Base-by-base conservation (phyloP, 1,140 invertebrate genomes). In the Macrobrachium rosenbergii region DNA sequence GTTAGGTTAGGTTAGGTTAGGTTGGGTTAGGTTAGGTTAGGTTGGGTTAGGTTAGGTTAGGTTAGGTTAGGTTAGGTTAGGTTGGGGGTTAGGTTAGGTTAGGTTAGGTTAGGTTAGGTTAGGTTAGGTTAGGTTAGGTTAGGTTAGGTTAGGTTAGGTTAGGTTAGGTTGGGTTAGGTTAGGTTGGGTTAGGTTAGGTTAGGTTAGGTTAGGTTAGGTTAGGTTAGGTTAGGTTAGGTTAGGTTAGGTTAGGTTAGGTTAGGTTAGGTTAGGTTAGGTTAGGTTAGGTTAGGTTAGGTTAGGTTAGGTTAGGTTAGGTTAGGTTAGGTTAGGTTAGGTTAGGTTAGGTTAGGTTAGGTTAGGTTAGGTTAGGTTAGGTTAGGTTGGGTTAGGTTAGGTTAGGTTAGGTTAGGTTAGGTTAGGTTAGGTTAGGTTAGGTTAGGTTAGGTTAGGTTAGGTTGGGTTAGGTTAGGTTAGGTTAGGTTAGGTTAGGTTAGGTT, bases 91-190 rank as follows among this genome's bases (percentile, higher is more conserved):
- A 23, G 67, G 67, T 72, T 72, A 72, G 67, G 67, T 17, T 72
- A 72, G 67, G 67, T 72, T 72, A 72, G 67, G 67, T 72, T 72
- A 23, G 67, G 67, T 72, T 72, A 23, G 67, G 67, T 72, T 72
- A 23, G 67, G 67, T 72, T 72, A 23, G 67, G 67, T 72, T 72
- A 23, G 67, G 67, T 72, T 72, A 23, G 67, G 67, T 72, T 72
- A 23, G 67, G 67, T n/a, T n/a, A 23, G 67, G 67, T 72, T 72
- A 23, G 67, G 67, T 72, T 72, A 72, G 67, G 67, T 72, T 72
- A 72, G 67, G 67, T 72, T 72, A 72, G 14, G 67, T 72, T 72
- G 23, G 67, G 67, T 72, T 72, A 72, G 67, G 67, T 72, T 72
- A 72, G 67, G 67, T 72, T 72, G 21, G 67, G 67, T 72, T 72